phyloP scores from a whole-genome alignment of 2,888 invertebrate genomes.

The Julus scandinavius region DNA sequence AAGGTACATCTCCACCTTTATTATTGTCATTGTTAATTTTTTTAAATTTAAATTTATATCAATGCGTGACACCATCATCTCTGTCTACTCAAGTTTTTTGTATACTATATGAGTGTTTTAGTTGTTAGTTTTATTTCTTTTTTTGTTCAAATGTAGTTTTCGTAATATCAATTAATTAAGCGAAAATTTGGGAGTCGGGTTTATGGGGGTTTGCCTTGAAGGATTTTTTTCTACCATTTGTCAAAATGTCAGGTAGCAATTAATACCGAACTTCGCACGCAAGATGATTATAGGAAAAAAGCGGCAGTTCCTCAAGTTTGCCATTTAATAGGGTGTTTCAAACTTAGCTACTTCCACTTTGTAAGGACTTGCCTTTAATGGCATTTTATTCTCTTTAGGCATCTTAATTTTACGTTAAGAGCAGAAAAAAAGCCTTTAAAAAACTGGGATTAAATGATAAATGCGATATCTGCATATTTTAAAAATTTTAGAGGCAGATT shows the following conservation, averaged over 20 bases:
- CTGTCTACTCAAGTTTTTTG: neutral
- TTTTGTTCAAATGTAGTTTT: neutral
- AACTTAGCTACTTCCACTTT: neutral
- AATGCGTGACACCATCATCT: neutral
- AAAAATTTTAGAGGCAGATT: too few species aligned
- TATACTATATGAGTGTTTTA: neutral
- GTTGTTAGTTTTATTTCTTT: neutral
- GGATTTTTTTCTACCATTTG: neutral
- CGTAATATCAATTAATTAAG: neutral
- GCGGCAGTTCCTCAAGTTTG: neutral
- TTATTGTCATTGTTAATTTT: neutral
- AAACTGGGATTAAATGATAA: too few species aligned
- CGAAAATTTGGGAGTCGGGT: neutral
- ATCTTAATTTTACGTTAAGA: too few species aligned
- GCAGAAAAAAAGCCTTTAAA: too few species aligned
- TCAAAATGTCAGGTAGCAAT: conserved; percentile 36
- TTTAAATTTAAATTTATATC: neutral
- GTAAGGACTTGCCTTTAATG: too few species aligned
- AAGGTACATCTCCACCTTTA: neutral
- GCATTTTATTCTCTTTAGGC: too few species aligned
- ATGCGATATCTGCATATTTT: too few species aligned
- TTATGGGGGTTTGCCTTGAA: neutral
- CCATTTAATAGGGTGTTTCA: neutral
- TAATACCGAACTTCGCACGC: conserved; percentile 1
- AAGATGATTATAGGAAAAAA: neutral